Conservation (phyloP, 1,140 invertebrate species). For the Himalopsyche phryganea region DNA sequence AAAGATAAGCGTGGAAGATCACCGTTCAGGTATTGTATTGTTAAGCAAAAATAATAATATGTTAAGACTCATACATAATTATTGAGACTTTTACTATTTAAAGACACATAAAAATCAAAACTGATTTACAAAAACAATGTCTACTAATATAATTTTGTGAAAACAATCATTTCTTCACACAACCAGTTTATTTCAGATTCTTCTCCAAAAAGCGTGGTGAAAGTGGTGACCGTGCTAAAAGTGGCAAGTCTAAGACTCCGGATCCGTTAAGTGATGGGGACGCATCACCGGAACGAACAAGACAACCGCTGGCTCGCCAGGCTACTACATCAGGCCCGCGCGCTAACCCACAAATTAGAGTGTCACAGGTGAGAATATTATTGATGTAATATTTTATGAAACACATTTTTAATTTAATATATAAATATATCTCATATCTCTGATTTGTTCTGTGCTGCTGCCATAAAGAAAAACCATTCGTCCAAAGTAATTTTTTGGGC, state of each 20-base stretch:
- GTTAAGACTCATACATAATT: too few relatives aligned
- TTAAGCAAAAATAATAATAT: too few relatives aligned
- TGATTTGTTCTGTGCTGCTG: too few relatives aligned
- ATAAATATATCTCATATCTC: not conserved
- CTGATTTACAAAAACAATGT: too few relatives aligned
- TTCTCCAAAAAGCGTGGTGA: conserved; percentile 73
- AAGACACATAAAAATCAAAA: too few relatives aligned
- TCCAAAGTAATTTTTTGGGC: too few relatives aligned
- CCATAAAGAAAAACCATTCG: too few relatives aligned
- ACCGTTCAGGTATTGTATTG: conserved; percentile 71
- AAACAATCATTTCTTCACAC: too few relatives aligned
- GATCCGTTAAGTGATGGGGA: conserved; percentile 58
- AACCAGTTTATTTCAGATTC: too few relatives aligned
- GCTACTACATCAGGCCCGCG: conserved; percentile 51
- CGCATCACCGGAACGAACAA: conserved; percentile 47
- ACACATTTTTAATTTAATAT: not conserved
- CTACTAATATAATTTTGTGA: too few relatives aligned
- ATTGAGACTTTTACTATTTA: too few relatives aligned
- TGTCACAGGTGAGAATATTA: conserved; percentile 52
- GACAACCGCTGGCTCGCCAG: conserved; percentile 42
- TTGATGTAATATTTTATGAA: not conserved
- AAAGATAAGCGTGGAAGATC: conserved; percentile 76
- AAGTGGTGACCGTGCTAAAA: conserved; percentile 58
- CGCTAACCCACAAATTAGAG: conserved; percentile 55
- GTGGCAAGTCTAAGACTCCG: conserved; percentile 66